Conservation (phyloP, 2,888 invertebrate species). For the Caenorhabditis sp. region DNA sequence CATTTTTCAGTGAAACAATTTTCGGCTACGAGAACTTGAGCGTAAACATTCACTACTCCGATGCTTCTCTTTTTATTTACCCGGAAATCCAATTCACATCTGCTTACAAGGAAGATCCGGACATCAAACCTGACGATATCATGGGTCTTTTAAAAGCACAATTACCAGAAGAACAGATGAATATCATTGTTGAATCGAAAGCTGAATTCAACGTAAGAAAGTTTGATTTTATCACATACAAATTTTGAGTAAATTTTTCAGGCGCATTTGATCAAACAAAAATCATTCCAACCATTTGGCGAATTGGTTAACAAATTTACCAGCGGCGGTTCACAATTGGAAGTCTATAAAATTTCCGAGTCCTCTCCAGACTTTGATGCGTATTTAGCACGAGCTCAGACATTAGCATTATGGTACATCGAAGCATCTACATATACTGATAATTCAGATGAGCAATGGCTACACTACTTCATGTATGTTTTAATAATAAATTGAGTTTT, state of each 20-base stretch:
- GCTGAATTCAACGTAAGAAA: constrained; percentile 26
- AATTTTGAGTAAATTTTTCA: not conserved
- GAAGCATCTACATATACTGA: constrained; percentile 95
- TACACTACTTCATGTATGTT: constrained; percentile 71
- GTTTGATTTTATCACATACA: not conserved
- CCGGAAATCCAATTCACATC: constrained; percentile 81
- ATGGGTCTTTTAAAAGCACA: constrained; percentile 41
- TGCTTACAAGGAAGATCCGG: constrained; percentile 75
- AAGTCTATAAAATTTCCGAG: constrained; percentile 64
- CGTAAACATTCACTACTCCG: constrained; percentile 83
- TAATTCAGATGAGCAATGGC: constrained; percentile 89
- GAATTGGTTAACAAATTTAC: constrained; percentile 75
- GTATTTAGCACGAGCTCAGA: constrained; percentile 86
- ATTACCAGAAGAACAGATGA: constrained; percentile 51
- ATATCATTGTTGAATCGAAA: constrained; percentile 37
- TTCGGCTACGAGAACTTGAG: constrained; percentile 88
- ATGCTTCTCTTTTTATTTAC: constrained; percentile 83
- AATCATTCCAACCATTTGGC: constrained; percentile 80
- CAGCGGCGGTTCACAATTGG: constrained; percentile 29
- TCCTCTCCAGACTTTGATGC: constrained; percentile 79
- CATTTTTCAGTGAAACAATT: constrained; percentile 81
- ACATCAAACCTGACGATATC: constrained; percentile 60
- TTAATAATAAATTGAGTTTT: not conserved
- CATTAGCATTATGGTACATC: constrained; percentile 83
- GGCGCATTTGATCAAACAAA: constrained; percentile 25